Evolutionary conservation across 2,113 vertebrate species (phyloP), one percentile per base, ranked within the genome.

Genomic region (Daboia siamensis): DNA sequence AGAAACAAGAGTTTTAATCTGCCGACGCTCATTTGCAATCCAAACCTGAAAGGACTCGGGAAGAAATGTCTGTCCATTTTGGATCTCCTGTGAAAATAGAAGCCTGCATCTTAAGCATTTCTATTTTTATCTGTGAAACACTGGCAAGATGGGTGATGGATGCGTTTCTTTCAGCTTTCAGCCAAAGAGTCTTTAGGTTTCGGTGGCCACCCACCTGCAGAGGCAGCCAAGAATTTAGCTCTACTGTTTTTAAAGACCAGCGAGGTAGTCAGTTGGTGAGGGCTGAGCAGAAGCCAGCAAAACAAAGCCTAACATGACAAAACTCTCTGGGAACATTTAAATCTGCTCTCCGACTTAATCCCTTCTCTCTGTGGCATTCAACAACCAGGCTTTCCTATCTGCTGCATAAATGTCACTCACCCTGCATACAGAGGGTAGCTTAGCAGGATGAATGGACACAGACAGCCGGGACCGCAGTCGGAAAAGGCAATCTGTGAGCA

Each of bases 301-400:
- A 91, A 51, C 51, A 26, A 80, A 59, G 88, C 84, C 17, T 13
- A 59, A 92, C 23, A 90, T 11, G 88, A 90, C 91, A 89, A 89
- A 89, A 56, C 11, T 55, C 84, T 74, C 91, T 85, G 69, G 87
- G 54, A 92, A 92, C 51, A 39, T 92, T 85, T 85, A 85, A 61
- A 56, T 74, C 46, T 1, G 29, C 87, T 85, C 69, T 39, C 91
- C 10, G 7, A 46, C 69, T 86, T 92, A 59, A 86, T 89, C 48
- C 44, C 59, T 88, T 92, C 84, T 69, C 89, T 48, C 85, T 1
- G 24, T 57, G 5, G 21, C 26, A 8, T 61, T 88, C 59, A 7
- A 7, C 51, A 87, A 20, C 5, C 51, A n/a, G 52, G 48, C n/a
- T 17, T 8, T 69, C n/a, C 59, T 87, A 44, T 26, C 33, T 33